Evolutionary conservation across 2,113 vertebrate genomes (phyloP).

Genomic region (Anolis carolinensis): DNA sequence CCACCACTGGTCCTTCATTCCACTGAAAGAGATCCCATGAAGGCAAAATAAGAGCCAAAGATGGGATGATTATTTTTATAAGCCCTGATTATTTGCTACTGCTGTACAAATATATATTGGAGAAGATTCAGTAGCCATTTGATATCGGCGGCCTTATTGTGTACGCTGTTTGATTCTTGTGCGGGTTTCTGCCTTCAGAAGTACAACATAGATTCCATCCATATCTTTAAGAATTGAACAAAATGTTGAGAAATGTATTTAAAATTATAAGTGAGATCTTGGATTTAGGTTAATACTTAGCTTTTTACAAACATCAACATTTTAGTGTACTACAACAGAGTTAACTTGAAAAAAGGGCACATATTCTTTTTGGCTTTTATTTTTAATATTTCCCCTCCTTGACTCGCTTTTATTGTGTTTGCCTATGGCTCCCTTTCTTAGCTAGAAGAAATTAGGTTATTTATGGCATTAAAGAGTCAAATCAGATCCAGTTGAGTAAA

Average conservation of each 20-base stretch:
- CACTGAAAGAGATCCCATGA: slow-evolving; percentile 67
- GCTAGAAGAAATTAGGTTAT: neutral
- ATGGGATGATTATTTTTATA: slow-evolving; percentile 31
- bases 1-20: slow-evolving; percentile 66
- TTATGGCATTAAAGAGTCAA: neutral
- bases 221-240: neutral
- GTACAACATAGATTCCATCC: neutral
- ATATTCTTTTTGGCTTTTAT: too few relatives aligned
- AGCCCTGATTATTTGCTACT: slow-evolving; percentile 39
- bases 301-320: neutral
- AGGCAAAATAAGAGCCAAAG: slow-evolving; percentile 48
- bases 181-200: neutral
- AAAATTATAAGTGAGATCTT: neutral
- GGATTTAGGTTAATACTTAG: neutral
- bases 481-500: neutral
- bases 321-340: too few relatives aligned
- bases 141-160: neutral
- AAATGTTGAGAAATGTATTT: neutral
- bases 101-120: slow-evolving; percentile 18
- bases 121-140: slow-evolving; percentile 7
- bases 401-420: neutral
- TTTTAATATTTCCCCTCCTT: neutral
- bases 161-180: neutral
- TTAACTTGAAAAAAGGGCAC: neutral
- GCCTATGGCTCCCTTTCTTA: neutral